Evolutionary conservation across 1,140 invertebrate genomes (phyloP).

Genomic region (Mizuhopecten yessoensis): DNA sequence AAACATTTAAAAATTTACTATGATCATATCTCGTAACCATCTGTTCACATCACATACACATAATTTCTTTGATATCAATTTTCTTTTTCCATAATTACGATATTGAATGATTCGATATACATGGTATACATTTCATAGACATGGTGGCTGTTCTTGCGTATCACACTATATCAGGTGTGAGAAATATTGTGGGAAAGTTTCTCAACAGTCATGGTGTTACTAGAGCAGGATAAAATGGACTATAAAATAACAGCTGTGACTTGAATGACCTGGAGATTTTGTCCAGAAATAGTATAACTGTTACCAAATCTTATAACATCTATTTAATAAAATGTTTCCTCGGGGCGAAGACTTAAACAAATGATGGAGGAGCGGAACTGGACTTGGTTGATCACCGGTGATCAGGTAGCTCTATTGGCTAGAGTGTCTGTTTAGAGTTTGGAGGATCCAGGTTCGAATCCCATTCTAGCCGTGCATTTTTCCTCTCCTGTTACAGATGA

Average conservation of each 20-base stretch:
- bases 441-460: too few relatives aligned
- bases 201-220: neutral
- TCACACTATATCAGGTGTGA: neutral
- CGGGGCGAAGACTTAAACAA: too few relatives aligned
- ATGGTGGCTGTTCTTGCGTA: neutral
- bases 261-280: neutral
- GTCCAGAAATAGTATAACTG: neutral
- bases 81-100: neutral
- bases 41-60: neutral
- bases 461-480: too few relatives aligned
- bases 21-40: neutral
- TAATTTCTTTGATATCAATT: conserved; percentile 36
- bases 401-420: too few relatives aligned
- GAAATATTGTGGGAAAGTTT: conserved; percentile 19
- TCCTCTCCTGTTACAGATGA: too few relatives aligned
- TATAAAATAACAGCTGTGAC: neutral
- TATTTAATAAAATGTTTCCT: too few relatives aligned
- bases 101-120: conserved; percentile 6
- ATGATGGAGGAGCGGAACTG: too few relatives aligned
- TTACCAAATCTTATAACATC: neutral
- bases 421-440: too few relatives aligned
- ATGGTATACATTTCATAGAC: too few relatives aligned
- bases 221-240: neutral
- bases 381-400: too few relatives aligned
- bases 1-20: neutral